Conservation (phyloP, 2,797 vertebrate species). For the Balearica regulorum region DNA sequence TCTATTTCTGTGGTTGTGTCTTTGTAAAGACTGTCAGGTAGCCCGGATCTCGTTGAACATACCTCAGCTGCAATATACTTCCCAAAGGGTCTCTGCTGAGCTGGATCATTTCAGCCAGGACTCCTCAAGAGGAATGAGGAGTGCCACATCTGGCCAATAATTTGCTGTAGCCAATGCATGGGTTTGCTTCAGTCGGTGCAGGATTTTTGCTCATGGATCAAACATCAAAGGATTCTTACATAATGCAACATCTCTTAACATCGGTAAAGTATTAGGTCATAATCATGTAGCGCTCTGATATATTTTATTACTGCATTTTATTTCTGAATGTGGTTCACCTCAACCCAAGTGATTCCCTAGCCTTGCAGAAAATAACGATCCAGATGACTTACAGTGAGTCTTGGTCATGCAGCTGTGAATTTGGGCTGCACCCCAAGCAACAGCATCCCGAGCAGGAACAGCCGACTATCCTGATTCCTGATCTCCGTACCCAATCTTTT, state of each 20-base stretch:
- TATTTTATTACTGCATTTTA: slow-evolving; percentile 12
- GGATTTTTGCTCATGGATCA: slow-evolving; percentile 11
- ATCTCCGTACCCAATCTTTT: background rate
- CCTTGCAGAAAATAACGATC: background rate
- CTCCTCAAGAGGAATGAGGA: background rate
- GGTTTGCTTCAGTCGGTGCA: background rate
- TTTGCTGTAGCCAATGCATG: background rate
- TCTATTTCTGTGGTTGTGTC: background rate
- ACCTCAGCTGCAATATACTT: background rate
- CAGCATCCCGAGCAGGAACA: background rate
- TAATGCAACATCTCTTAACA: background rate
- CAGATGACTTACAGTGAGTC: background rate
- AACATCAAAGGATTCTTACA: slow-evolving; percentile 15
- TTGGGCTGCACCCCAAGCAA: background rate
- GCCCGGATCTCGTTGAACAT: background rate
- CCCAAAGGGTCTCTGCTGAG: background rate
- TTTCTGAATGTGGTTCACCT: slow-evolving; percentile 21
- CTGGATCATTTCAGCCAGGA: background rate
- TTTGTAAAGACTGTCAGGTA: background rate
- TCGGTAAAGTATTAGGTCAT: background rate
- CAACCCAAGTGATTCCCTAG: background rate
- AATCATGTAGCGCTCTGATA: background rate
- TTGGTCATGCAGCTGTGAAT: background rate
- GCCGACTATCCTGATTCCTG: background rate
- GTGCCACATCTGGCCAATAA: background rate